Evolutionary conservation across 64 coral and sea anemone genomes (phyloP).

Genomic region (Acropora tenuis): DNA sequence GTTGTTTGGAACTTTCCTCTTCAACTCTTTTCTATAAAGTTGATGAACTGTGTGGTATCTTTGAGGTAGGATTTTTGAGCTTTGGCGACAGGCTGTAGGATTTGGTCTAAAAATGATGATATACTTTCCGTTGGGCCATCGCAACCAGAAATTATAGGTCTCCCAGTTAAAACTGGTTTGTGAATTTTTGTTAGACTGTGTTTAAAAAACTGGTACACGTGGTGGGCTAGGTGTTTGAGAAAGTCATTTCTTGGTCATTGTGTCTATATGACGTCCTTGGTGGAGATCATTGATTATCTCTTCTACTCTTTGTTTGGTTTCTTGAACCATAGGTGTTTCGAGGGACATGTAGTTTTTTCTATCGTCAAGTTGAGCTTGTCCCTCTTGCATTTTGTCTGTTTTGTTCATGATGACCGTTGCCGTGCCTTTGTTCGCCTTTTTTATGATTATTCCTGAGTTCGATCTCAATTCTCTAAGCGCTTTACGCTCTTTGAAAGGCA

Average conservation of each 20-base stretch:
- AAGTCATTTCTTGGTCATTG: not conserved
- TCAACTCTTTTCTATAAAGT: not conserved
- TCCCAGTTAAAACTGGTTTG: not conserved
- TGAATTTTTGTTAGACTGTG: not conserved
- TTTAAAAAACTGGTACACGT: no score
- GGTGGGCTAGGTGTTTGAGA: not conserved
- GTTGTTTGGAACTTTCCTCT: not conserved
- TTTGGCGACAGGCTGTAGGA: not conserved
- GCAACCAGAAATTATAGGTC: slow-evolving; percentile 19
- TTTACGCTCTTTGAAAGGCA: not conserved
- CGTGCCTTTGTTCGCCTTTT: not conserved
- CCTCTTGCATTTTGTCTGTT: not conserved
- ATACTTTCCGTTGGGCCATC: not conserved
- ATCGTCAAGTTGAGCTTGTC: not conserved
- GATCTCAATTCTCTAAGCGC: not conserved
- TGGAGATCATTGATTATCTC: not conserved
- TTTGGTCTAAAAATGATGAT: not conserved
- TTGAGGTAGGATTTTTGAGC: not conserved
- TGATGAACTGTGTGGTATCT: no score
- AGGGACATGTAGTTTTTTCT: not conserved
- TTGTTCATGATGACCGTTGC: not conserved
- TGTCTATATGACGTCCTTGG: not conserved
- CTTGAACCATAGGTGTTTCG: slow-evolving; percentile 14
- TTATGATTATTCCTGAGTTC: not conserved
- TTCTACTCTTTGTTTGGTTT: slow-evolving; percentile 8